Evolutionary conservation across 2,888 invertebrate species (phyloP).

Genomic region (Spodoptera picta): DNA sequence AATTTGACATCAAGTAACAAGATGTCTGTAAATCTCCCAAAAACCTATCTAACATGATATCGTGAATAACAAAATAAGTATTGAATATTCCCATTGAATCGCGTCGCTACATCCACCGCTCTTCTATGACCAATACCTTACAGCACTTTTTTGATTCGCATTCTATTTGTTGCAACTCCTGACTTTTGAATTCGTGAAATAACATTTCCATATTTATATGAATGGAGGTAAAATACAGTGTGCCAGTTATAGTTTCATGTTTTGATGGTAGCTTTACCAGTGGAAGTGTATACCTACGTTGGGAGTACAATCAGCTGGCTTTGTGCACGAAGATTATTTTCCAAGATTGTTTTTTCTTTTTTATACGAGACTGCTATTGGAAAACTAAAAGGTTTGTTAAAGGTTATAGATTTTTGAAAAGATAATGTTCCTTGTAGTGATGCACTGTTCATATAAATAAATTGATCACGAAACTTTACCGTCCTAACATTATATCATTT

Average conservation of each 20-base stretch:
- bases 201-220: constrained; percentile 49
- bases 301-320: constrained; percentile 26
- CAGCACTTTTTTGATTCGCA: constrained; percentile 25
- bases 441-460: no score
- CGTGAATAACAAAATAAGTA: no score
- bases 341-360: background rate
- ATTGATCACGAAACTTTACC: no score
- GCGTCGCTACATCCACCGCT: background rate
- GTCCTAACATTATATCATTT: no score
- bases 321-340: background rate
- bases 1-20: no score
- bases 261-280: constrained; percentile 8
- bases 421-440: no score
- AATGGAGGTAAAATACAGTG: constrained; percentile 38
- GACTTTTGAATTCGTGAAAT: constrained; percentile 43
- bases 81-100: background rate
- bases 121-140: constrained; percentile 1
- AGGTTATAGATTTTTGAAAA: no score
- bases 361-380: no score
- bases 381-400: no score
- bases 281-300: background rate
- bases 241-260: constrained; percentile 17
- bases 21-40: no score
- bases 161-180: constrained; percentile 37
- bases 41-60: no score